Percentiles rank a stretch among this genome's conserved stretches.
Conservation (phyloP, 2,888 invertebrate genomes). For the Tineola bisselliella region DNA sequence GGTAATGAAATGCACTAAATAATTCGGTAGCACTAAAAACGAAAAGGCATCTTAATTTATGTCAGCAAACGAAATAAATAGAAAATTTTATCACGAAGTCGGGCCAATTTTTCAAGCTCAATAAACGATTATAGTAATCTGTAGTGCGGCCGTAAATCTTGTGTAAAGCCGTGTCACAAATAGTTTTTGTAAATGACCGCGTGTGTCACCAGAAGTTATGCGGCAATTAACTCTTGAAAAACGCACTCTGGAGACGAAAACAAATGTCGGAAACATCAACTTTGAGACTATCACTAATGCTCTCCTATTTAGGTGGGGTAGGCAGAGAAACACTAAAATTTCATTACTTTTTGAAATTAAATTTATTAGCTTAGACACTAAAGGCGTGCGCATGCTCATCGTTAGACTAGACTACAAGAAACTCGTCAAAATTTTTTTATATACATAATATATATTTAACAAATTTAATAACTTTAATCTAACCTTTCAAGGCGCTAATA, state of each 20-base stretch:
- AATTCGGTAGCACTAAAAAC: background rate
- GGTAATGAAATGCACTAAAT: background rate
- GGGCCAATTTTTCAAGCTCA: slow-evolving; percentile 35
- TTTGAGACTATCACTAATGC: no score
- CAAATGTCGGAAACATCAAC: slow-evolving; percentile 43
- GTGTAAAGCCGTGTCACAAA: slow-evolving; percentile 9
- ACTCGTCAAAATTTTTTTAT: no score
- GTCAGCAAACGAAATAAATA: slow-evolving; percentile 27
- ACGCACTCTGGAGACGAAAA: slow-evolving; percentile 33
- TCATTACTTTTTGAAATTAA: no score
- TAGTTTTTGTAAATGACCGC: slow-evolving; percentile 11
- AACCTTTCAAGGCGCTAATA: no score
- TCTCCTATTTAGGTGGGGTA: background rate
- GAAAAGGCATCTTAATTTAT: slow-evolving; percentile 39
- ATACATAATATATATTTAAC: no score
- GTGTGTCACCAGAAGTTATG: slow-evolving; percentile 27
- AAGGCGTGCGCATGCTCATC: no score
- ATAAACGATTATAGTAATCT: slow-evolving; percentile 31
- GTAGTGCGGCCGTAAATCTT: slow-evolving; percentile 13
- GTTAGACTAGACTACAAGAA: no score
- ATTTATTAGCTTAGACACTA: no score
- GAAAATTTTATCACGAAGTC: slow-evolving; percentile 32
- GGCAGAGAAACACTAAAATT: no score
- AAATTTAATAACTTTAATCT: no score
- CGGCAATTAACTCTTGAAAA: slow-evolving; percentile 54